Conservation (phyloP, 2,888 invertebrate species). For the Lathronympha strigana region DNA sequence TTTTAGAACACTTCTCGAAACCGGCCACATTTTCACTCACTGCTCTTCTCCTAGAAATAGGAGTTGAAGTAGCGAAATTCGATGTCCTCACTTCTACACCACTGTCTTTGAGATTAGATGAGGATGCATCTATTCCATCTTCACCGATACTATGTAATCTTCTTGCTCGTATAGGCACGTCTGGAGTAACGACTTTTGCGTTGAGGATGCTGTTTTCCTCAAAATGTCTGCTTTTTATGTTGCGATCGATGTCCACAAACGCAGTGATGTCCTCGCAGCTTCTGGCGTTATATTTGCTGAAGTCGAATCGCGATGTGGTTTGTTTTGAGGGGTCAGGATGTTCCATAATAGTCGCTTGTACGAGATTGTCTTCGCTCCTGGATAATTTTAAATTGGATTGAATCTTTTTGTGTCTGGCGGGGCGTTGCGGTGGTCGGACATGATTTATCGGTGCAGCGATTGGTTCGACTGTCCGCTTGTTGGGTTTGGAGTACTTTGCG, state of each 20-base stretch:
- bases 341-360: constrained; percentile 66
- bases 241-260: constrained; percentile 69
- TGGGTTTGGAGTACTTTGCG: constrained; percentile 79
- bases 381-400: constrained; percentile 62
- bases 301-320: constrained; percentile 55
- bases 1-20: constrained; percentile 70
- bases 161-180: constrained; percentile 50
- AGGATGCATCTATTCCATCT: constrained; percentile 52
- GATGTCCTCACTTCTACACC: constrained; percentile 64
- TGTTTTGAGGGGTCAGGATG: constrained; percentile 60
- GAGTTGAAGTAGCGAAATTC: constrained; percentile 72
- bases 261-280: constrained; percentile 76
- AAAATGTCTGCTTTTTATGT: constrained; percentile 71
- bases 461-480: constrained; percentile 71
- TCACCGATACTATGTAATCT: constrained; percentile 68
- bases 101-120: constrained; percentile 65
- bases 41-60: constrained; percentile 68
- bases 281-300: constrained; percentile 72
- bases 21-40: constrained; percentile 65
- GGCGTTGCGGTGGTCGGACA: constrained; percentile 62
- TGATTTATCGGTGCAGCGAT: constrained; percentile 53
- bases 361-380: constrained; percentile 76
- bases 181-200: constrained; percentile 57
- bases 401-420: constrained; percentile 63
- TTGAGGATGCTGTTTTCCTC: constrained; percentile 76